Base-by-base conservation (phyloP, 2,113 vertebrate genomes). In the Madoqua kirkii region DNA sequence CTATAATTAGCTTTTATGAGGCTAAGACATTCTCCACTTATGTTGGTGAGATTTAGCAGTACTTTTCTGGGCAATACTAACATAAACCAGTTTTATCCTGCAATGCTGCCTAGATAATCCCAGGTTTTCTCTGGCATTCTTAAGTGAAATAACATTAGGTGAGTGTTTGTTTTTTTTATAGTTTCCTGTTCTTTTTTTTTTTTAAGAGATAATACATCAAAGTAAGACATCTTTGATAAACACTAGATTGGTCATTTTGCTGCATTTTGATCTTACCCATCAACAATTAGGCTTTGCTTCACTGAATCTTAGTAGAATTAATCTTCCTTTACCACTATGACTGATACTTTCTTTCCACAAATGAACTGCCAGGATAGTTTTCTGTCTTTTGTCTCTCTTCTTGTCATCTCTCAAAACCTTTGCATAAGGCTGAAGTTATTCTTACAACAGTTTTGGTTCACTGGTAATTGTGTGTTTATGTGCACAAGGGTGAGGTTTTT, bases 1-100 rank as follows among this genome's bases (percentile, higher is more conserved):
- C 33, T 60, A 40, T 78, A 98, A 74, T 96, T 94, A 96, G 78
- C 21, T 95, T 89, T 83, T 74, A 94, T 89, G 83, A 95, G n/a
- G 27, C n/a, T 31, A 88, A 93, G 86, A 48, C 67, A 79, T 52
- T 92, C 52, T 90, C 33, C 50, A 43, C 25, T 91, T 91, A 36
- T 10, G 27, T 62, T 86, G 55, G 54, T 62, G 36, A 6, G 71
- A 55, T 71, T 95, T 96, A 93, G 67, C 86, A 94, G 45, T 97
- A 27, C 86, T 96, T 94, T 95, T 54, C 87, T 88, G 64, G 62
- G 31, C 82, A 82, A 36, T 93, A 60, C 87, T 96, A 97, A 64
- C 43, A 45, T 82, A 74, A 83, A 50, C 50, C 52, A 86, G 85
- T 94, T 97, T 94, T 81, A 9, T 12, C 12, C 36, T 86, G 11